phyloP scores from a whole-genome alignment of 2,888 invertebrate genomes.

The Girardia tigrina region DNA sequence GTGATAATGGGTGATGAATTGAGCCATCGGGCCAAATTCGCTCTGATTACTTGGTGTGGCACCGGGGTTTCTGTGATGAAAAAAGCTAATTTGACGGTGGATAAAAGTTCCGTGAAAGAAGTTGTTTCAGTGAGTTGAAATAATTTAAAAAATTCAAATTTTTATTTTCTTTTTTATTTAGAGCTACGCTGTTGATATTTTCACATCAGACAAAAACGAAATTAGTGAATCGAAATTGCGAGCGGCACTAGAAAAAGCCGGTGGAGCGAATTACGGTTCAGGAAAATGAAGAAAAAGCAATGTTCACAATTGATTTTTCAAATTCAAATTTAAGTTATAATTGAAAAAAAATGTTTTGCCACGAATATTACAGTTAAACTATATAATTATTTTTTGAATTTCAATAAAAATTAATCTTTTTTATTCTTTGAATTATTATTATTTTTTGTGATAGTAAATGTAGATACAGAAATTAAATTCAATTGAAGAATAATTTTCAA shows the following conservation, averaged over 20 bases:
- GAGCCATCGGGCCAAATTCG: constrained; percentile 67
- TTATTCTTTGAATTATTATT: too few species aligned
- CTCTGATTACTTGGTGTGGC: constrained; percentile 66
- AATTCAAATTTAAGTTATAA: too few species aligned
- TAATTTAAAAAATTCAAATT: neutral
- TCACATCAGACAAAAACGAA: constrained; percentile 60
- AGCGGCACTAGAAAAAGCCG: constrained; percentile 60
- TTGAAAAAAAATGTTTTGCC: too few species aligned
- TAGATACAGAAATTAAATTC: too few species aligned
- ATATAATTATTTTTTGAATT: too few species aligned
- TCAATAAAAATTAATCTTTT: too few species aligned
- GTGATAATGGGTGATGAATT: constrained; percentile 61
- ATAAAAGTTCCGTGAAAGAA: constrained; percentile 65
- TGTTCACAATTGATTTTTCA: too few species aligned
- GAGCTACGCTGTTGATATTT: constrained; percentile 67
- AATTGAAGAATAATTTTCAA: too few species aligned
- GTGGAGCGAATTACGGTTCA: constrained; percentile 68
- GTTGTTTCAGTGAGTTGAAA: constrained; percentile 59
- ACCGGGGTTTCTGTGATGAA: constrained; percentile 63
- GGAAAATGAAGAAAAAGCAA: too few species aligned
- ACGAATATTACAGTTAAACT: too few species aligned
- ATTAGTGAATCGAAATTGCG: constrained; percentile 61
- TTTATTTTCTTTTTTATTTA: constrained; percentile 47
- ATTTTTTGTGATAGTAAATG: too few species aligned
- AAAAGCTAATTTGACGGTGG: constrained; percentile 68